A percentile compares a stretch with the other conserved stretches of the same genome.
Evolutionary conservation across 2,797 vertebrate genomes (phyloP).

Genomic region (Acipenser oxyrinchus): DNA sequence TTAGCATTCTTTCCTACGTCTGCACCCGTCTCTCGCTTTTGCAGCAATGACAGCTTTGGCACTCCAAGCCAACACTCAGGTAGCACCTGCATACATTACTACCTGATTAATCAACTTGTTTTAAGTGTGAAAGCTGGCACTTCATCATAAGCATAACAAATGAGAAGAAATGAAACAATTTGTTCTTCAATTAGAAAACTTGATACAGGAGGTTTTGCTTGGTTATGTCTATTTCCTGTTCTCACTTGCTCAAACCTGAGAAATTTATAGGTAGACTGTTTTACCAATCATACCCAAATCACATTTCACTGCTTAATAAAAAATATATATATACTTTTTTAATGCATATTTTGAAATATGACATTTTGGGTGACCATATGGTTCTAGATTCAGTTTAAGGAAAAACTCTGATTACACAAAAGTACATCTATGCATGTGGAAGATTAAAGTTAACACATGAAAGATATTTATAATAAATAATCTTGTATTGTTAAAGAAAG

Average conservation of each 20-base stretch:
- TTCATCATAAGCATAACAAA: conserved; percentile 60
- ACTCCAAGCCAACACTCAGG: conserved; percentile 49
- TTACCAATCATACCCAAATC: background rate
- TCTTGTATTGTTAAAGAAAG: background rate
- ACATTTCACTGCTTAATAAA: no score
- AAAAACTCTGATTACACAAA: no score
- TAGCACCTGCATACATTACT: conserved; percentile 65
- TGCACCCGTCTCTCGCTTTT: no score
- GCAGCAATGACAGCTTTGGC: conserved; percentile 49
- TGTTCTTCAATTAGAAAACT: conserved; percentile 61
- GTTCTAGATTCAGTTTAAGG: no score
- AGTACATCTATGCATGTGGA: no score
- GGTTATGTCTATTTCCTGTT: conserved; percentile 54
- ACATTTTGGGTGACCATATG: no score
- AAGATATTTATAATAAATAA: no score
- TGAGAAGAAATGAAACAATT: conserved; percentile 63
- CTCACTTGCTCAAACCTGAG: background rate
- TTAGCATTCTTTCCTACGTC: no score
- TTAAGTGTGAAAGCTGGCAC: conserved; percentile 69
- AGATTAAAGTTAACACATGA: no score
- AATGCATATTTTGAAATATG: no score
- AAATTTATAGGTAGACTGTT: background rate
- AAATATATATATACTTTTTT: no score
- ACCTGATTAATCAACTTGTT: conserved; percentile 73
- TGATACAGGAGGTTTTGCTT: conserved; percentile 49